Base-by-base conservation (phyloP, 2,888 invertebrate genomes). In the Drosophila acutilabella region DNA sequence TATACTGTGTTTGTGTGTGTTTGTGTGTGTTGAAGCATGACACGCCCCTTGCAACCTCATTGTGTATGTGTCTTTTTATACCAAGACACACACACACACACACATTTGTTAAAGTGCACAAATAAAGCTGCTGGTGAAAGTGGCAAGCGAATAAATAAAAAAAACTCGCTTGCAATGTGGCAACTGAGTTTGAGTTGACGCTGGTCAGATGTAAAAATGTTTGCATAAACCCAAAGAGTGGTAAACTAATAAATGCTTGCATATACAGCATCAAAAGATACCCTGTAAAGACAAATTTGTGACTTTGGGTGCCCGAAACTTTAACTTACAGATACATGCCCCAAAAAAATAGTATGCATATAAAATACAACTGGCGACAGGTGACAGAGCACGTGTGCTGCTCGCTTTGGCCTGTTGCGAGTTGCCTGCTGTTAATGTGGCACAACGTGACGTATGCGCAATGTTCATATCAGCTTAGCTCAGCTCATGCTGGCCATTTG, bases 401-500 rank as follows among this genome's bases (percentile, higher is more conserved):
- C 26, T 47, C 44, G 16, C 16, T 16, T 23, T 36, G 58, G 38
- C 18, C 30, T 52, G 26, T 51, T 59, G 41, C n/a, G n/a, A n/a
- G 16, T 51, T 68, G 57, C 33, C 52, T 18, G 45, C 36, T 53
- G n/a, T 18, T 48, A 70, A 61, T 67, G 52, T 33, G 45, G 14
- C 42, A 26, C 57, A 67, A 53, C 67, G 33, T 61, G 70, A 52
- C 67, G 70, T 67, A 61, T 70, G 52, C 36, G 61, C 26, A 52
- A 53, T 58, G 23, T 61, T 56, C 23, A 53, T 40, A 52, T 26
- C 13, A 36, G 36, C 13, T 36, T 13, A 36, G 26, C 44, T 59
- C 26, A 20, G 18, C 38, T 13, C 36, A 23, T 36, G 26, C 16
- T 47, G 40, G 7, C 2, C 44, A 64, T 71, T 69, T 53, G 30